Percentiles rank a stretch among this genome's conserved stretches.
These are phyloP conservation scores for Dissostichus mawsoni DNA, from an alignment of 2,113 vertebrate species.

Conservation along the genomic window DNA sequence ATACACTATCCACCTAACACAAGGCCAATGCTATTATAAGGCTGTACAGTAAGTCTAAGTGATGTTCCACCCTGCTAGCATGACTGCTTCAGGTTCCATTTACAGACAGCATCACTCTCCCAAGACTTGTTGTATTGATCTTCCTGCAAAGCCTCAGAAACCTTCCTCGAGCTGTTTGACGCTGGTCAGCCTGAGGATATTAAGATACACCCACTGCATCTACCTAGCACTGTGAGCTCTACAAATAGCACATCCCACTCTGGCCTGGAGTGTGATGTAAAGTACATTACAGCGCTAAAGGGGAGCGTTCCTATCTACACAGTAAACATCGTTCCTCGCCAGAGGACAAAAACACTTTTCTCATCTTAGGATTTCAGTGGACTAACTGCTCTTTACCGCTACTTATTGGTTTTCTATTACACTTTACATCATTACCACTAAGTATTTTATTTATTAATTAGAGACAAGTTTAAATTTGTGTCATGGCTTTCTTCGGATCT, in stretches of 20 bases:
- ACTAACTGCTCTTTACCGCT: neutral
- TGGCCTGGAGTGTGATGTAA: neutral
- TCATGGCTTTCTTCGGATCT: no score
- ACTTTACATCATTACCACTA: no score
- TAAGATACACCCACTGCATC: constrained; percentile 4
- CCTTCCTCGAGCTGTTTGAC: constrained; percentile 35
- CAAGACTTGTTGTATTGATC: constrained; percentile 44
- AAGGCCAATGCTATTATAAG: constrained; percentile 14
- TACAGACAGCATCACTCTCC: constrained; percentile 17
- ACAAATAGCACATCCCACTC: neutral
- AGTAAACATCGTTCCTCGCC: neutral
- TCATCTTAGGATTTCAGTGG: neutral
- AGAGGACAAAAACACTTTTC: neutral
- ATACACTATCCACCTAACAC: neutral
- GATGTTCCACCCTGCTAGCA: neutral
- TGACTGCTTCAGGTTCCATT: constrained; percentile 24
- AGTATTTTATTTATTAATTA: no score
- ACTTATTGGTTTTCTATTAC: no score
- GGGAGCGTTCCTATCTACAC: neutral
- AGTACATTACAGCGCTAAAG: neutral
- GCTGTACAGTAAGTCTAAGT: neutral
- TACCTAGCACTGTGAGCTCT: neutral
- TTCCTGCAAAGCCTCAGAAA: constrained; percentile 18
- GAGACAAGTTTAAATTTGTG: no score
- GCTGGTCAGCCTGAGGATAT: neutral